Evolutionary conservation across 1,140 invertebrate genomes (phyloP).

Genomic region (Drosophila ananassae): DNA sequence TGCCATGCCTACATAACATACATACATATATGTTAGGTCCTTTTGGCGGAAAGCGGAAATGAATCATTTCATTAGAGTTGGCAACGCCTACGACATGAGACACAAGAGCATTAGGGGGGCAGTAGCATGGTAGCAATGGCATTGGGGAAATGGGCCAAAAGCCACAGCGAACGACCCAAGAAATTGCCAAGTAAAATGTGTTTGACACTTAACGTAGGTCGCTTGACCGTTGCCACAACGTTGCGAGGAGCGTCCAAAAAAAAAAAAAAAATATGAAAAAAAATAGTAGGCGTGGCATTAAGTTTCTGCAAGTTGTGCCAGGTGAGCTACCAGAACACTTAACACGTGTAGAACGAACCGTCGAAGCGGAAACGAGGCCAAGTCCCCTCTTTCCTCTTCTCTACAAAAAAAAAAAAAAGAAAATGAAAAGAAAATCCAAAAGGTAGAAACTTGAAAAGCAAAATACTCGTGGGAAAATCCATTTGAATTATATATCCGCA

Average conservation of each 20-base stretch:
- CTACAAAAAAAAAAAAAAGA: not conserved
- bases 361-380: constrained; percentile 29
- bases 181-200: constrained; percentile 77
- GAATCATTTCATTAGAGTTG: constrained; percentile 82
- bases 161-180: constrained; percentile 66
- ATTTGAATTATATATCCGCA: not conserved
- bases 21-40: not conserved
- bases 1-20: not conserved
- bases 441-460: not conserved
- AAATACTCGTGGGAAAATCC: constrained; percentile 4
- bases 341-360: constrained; percentile 36
- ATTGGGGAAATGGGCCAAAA: constrained; percentile 2
- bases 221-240: constrained; percentile 32
- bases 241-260: constrained; percentile 9
- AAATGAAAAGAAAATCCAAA: not conserved
- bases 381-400: not conserved
- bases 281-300: not conserved
- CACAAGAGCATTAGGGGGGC: constrained; percentile 53
- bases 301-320: constrained; percentile 18
- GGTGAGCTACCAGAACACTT: constrained; percentile 41
- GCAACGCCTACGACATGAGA: constrained; percentile 79
- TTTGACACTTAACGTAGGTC: constrained; percentile 80
- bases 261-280: constrained; percentile 6
- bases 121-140: not conserved
- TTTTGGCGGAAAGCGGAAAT: constrained; percentile 70